Base-by-base conservation (phyloP, 2,113 vertebrate species). In the Chamaea fasciata region DNA sequence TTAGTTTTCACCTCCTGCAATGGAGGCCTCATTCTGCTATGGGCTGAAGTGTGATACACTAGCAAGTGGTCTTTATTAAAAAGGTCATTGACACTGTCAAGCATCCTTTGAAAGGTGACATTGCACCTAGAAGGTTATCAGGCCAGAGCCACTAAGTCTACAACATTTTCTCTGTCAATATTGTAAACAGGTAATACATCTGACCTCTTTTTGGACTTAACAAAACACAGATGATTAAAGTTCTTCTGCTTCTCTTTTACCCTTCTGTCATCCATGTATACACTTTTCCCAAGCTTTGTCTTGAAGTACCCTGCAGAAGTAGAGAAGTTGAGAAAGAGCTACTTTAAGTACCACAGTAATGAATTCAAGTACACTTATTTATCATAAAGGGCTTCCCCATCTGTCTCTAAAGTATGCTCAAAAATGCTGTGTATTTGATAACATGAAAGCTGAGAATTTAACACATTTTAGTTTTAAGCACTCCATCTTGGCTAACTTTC, bases 301-400 rank as follows among this genome's bases (percentile, higher is more conserved):
- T 97, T 92, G 83, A 73, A 96, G 89, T 88, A 96, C 93, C 37
- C 93, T 55, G 87, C 60, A 93, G 90, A 97, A 95, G 86, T 76
- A 96, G 81, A 52, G 87, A 97, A 98, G 96, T 97, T 97, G 95
- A 94, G 94, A 97, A 98, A 95, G 95, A 98, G 96, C 96, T 97
- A 94, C 90, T 98, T 98, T 98, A 97, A 98, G 97, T 96, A 97
- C 95, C 95, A 83, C 90, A 95, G 96, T 98, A 98, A 98, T 96
- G 97, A 97, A 98, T 97, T 98, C 98, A 98, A 98, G 98, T 98
- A 97, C 95, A 97, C 97, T 98, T 96, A 91, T 98, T 98, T 98
- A 97, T 98, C 97, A 97, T 97, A 98, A 97, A 98, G 96, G 97
- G 96, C 96, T 98, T 98, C 95, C 96, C 97, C 96, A 98, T 98